Conservation (phyloP, 2,113 vertebrate genomes). For the Syrrhaptes paradoxus region DNA sequence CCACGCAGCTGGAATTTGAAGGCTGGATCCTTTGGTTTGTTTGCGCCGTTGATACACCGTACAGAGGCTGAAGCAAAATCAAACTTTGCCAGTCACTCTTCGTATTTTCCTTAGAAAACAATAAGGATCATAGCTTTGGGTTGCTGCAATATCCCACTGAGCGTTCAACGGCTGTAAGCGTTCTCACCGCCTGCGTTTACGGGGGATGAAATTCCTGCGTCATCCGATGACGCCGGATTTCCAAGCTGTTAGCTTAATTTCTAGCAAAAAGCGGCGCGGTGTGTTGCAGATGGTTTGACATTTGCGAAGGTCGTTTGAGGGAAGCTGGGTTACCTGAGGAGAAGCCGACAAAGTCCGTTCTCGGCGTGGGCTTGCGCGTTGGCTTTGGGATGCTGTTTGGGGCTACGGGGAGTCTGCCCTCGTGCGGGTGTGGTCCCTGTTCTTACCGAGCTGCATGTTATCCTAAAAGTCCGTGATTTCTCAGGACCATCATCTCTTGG, state of each 20-base stretch:
- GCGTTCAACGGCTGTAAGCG: accelerated
- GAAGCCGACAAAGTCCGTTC: not conserved
- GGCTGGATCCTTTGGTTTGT: not conserved
- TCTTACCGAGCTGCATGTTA: not conserved
- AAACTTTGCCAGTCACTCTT: not conserved
- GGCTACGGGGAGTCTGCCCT: not conserved
- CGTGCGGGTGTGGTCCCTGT: not conserved
- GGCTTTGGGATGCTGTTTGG: accelerated
- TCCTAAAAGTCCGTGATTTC: not conserved
- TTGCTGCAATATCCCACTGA: accelerated
- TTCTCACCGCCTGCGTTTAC: accelerated
- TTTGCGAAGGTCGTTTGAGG: not conserved
- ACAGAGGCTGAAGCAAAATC: not conserved
- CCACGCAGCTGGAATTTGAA: not conserved
- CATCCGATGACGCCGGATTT: accelerated
- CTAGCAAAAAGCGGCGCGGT: accelerated
- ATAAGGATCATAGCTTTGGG: not conserved
- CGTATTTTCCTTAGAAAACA: not conserved
- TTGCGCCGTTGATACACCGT: not conserved
- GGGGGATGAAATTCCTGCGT: not conserved
- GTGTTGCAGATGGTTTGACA: accelerated
- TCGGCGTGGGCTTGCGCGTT: accelerated
- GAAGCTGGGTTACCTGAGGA: not conserved
- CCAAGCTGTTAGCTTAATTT: not conserved
- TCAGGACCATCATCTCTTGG: not conserved